Evolutionary conservation across 2,113 vertebrate species (phyloP).

Genomic region (Camelus bactrianus): DNA sequence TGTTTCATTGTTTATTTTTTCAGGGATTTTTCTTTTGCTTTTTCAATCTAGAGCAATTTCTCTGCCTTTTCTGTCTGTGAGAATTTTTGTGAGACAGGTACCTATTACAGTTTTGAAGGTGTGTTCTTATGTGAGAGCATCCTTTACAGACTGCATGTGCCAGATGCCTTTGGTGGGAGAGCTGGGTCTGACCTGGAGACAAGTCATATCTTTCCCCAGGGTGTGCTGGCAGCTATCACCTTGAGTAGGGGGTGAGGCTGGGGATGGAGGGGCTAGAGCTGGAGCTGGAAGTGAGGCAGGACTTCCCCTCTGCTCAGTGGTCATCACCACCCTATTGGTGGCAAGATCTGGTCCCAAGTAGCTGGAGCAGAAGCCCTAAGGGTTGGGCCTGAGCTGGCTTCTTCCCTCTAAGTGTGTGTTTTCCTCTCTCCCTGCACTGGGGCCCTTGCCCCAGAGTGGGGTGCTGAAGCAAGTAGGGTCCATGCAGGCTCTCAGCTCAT

Average conservation of each 20-base stretch:
- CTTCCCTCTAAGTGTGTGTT: neutral
- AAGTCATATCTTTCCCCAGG: neutral
- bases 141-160: neutral
- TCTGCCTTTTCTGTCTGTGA: neutral
- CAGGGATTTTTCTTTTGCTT: neutral
- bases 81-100: neutral
- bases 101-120: neutral
- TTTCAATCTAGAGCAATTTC: neutral
- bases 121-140: neutral
- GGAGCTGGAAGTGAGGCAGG: neutral
- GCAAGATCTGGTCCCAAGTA: neutral
- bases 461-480: neutral
- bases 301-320: neutral
- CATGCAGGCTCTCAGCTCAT: neutral
- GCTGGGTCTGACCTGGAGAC: neutral
- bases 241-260: neutral
- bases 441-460: neutral
- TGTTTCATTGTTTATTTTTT: neutral
- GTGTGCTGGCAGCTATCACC: neutral
- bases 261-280: neutral
- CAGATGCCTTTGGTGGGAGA: neutral
- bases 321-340: neutral
- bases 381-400: neutral
- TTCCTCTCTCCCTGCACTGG: neutral
- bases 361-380: neutral